Base-by-base conservation (phyloP, 1,140 invertebrate species). In the Rhynchophorus ferrugineus region DNA sequence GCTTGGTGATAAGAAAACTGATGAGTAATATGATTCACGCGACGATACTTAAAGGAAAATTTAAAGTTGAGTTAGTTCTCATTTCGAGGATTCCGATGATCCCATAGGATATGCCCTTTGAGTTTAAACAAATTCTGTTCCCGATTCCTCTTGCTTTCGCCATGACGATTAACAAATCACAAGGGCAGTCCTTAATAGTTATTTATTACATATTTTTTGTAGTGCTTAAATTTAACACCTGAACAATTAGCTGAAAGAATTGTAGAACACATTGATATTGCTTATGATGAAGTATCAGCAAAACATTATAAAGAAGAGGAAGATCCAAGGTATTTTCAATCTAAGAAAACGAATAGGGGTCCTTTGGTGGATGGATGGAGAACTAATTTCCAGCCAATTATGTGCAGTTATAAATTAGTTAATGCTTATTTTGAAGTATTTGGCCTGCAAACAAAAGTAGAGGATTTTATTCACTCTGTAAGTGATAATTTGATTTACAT, bases 401-500 rank as follows among this genome's bases (percentile, higher is more conserved):
- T 95, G 91, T 95, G 91, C 72, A 93, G 90, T 21, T 95, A 95
- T 63, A 95, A 95, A 73, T 70, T 89, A 33, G 91, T 94, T 0
- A 77, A 86, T 67, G 87, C 85, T 5, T 87, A 82, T 43, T 94
- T 94, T 71, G 90, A 94, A 73, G 86, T 95, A 1, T 94, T 91
- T 88, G 91, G 91, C 0, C 72, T 95, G 54, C 91, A 95, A 69
- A 91, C 88, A 1, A 82, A 79, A 71, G 87, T 91, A 1, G 91
- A 95, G 73, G 86, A 91, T 43, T 91, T 87, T 68, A 85, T 91
- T 33, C 91, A 94, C 54, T 83, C 78, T 60, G 88, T 91, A 76
- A 71, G 71, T 74, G 35, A 20, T 49, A 48, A 14, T 6, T 36
- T 17, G 1, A 29, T 17, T 2, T 21, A 5, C 14, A 19, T 2